These are phyloP conservation scores for Euproctis similis DNA, from an alignment of 2,888 invertebrate species.

Conservation along the genomic window DNA sequence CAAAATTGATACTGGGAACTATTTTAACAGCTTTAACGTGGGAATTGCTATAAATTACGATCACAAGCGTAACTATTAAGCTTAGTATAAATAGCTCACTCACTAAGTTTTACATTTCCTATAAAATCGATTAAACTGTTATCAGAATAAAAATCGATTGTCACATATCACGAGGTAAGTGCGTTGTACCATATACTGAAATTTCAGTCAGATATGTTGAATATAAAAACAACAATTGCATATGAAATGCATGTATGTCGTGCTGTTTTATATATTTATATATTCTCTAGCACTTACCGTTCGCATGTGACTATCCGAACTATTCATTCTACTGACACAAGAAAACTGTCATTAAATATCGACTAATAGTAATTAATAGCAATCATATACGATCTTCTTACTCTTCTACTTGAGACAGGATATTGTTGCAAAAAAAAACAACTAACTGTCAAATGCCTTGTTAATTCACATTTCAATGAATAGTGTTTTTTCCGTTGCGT, in stretches of 20 bases:
- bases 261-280: slow-evolving; percentile 39
- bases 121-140: too few relatives aligned
- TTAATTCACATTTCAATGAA: too few relatives aligned
- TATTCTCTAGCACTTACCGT: slow-evolving; percentile 48
- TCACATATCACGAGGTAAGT: slow-evolving; percentile 14
- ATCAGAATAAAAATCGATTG: slow-evolving; percentile 19
- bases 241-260: slow-evolving; percentile 30
- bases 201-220: slow-evolving; percentile 23
- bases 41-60: too few relatives aligned
- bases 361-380: slow-evolving; percentile 54
- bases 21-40: too few relatives aligned
- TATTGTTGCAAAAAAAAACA: too few relatives aligned
- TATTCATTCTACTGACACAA: slow-evolving; percentile 66
- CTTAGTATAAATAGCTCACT: too few relatives aligned
- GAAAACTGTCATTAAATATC: slow-evolving; percentile 66
- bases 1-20: too few relatives aligned
- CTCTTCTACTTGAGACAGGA: too few relatives aligned
- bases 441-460: too few relatives aligned
- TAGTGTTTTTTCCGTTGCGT: slow-evolving; percentile 24
- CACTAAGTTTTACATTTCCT: too few relatives aligned
- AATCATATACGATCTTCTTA: slow-evolving; percentile 43
- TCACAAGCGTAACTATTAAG: too few relatives aligned
- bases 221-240: slow-evolving; percentile 19
- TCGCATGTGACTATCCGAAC: slow-evolving; percentile 66
- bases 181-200: slow-evolving; percentile 13